phyloP scores from a whole-genome alignment of 2,113 vertebrate genomes.

The Stegostoma tigrinum region DNA sequence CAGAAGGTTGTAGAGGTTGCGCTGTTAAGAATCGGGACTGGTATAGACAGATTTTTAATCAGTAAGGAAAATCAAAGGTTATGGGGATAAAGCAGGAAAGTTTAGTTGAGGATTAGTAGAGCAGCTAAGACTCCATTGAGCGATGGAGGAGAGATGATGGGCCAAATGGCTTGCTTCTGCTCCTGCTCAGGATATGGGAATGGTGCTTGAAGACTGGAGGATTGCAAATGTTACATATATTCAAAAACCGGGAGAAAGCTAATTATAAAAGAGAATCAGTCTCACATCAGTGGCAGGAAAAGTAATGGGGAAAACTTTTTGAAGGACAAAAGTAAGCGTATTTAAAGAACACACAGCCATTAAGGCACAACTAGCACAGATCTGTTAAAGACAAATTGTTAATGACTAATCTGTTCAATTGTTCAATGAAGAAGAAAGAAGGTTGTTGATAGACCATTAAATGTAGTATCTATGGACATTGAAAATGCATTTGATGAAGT shows the following conservation, averaged over 20 bases:
- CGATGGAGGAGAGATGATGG: too few relatives aligned
- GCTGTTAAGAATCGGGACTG: too few relatives aligned
- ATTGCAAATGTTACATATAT: background rate
- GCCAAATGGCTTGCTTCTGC: too few relatives aligned
- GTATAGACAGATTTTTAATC: too few relatives aligned
- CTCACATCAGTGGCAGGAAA: background rate
- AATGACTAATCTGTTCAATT: background rate
- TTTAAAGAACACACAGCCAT: background rate
- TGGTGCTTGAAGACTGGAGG: background rate
- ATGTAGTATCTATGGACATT: background rate
- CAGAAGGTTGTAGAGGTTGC: too few relatives aligned
- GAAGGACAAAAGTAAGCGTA: background rate
- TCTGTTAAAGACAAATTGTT: background rate
- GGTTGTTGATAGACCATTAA: background rate
- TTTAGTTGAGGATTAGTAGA: too few relatives aligned
- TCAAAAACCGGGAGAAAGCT: background rate
- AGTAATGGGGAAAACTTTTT: background rate
- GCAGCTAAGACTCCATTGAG: too few relatives aligned
- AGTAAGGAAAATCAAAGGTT: too few relatives aligned
- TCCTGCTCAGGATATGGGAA: background rate
- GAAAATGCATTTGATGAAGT: background rate
- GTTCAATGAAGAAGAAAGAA: background rate
- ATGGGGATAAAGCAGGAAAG: too few relatives aligned
- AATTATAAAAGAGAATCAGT: background rate
- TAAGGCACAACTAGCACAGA: background rate